Evolutionary conservation across 2,113 vertebrate genomes (phyloP), one percentile per base, ranked within the genome.

Genomic region (Empidonax alnorum): DNA sequence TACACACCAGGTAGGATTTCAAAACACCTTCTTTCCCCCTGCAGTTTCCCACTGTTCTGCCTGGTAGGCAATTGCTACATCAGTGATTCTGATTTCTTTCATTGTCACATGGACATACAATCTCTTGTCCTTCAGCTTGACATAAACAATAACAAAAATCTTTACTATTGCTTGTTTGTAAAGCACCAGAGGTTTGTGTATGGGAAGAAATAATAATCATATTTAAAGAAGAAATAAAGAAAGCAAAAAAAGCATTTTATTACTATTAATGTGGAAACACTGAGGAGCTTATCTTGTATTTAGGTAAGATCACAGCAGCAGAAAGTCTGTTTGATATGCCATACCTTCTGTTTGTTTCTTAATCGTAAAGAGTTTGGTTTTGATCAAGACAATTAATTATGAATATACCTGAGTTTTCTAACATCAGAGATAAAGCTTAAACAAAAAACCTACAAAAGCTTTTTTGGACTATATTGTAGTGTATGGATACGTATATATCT

Each of bases 321-420:
- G 65, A 89, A 96, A 92, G 69, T 92, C 92, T 95, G 85, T 96
- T 95, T 96, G 96, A 96, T 96, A 96, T 94, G 92, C 92, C 83
- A 73, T 95, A 95, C 58, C 61, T 93, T 96, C 96, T 94, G 88
- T 93, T 95, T 96, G 96, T 96, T 96, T 94, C 73, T 94, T 96
- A 96, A 96, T 94, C 93, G 90, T 96, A 92, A 87, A 78, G 79
- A 94, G 76, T 92, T 92, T 87, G 88, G 49, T 74, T 96, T 96
- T 96, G 94, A 96, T 96, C 96, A 95, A 93, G 73, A 94, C 56
- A 94, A 93, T 96, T 96, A 96, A 96, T 95, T 94, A 96, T 94
- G 85, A 90, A 96, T 94, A 97, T 62, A 92, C 49, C 52, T 25
- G 85, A 92, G 73, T 84, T 87, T 92, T 84, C 73, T 65, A 84